These are phyloP conservation scores for Heliopora coerulea DNA, from an alignment of 92 coral and sea anemone genomes.

Conservation along the genomic window DNA sequence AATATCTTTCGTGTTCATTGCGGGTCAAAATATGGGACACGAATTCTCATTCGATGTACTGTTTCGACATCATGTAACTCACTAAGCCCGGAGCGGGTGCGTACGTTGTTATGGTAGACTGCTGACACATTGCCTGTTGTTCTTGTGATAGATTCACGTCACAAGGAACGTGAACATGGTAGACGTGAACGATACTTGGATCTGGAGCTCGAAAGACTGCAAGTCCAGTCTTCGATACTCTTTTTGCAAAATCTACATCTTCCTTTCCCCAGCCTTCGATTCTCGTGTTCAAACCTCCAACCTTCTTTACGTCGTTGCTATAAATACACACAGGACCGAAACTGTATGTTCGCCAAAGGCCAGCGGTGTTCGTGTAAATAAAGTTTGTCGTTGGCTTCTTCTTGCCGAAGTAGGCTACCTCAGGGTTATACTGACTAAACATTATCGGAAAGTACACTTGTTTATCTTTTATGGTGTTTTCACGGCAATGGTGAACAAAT, in stretches of 20 bases:
- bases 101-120: neutral
- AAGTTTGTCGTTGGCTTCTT: conserved; percentile 32
- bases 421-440: conserved; percentile 82
- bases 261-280: conserved; percentile 96
- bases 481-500: conserved; percentile 87
- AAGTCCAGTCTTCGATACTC: conserved; percentile 63
- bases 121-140: neutral
- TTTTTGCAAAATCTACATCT: conserved; percentile 78
- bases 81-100: neutral
- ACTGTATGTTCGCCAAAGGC: conserved; percentile 83
- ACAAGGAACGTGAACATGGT: conserved; percentile 44
- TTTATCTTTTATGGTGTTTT: conserved; percentile 70
- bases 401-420: conserved; percentile 59
- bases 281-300: conserved; percentile 88
- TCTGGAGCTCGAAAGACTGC: conserved; percentile 80
- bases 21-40: neutral
- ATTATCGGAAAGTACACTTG: conserved; percentile 92
- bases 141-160: neutral
- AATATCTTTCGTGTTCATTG: too few species aligned
- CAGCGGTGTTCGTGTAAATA: conserved; percentile 54
- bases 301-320: conserved; percentile 67
- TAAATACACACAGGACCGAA: conserved; percentile 87
- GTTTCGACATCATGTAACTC: neutral
- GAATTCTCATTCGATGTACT: conserved; percentile 2
- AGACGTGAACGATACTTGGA: conserved; percentile 84